Evolutionary conservation across 2,888 invertebrate genomes (phyloP).

Genomic region (Acrobasis suavella): DNA sequence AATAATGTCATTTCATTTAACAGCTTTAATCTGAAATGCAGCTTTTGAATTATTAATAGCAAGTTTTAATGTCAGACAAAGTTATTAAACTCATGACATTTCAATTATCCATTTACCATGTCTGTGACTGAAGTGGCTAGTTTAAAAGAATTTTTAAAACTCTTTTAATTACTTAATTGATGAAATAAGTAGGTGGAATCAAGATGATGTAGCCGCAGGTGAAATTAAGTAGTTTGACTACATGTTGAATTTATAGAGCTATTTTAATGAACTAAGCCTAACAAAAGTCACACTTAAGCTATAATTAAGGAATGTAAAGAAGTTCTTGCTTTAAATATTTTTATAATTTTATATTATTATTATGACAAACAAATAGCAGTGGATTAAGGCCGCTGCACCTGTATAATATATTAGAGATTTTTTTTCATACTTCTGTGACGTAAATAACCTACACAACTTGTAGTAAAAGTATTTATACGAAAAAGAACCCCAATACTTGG

Average conservation of each 20-base stretch:
- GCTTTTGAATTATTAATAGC: constrained; percentile 18
- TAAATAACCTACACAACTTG: no score
- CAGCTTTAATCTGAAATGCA: constrained; percentile 2
- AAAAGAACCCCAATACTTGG: no score
- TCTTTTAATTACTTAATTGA: constrained; percentile 20
- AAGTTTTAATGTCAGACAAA: constrained; percentile 19
- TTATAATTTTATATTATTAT: no score
- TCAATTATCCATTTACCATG: constrained; percentile 21
- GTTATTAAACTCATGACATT: constrained; percentile 22
- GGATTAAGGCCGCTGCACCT: no score
- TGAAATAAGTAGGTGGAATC: constrained; percentile 8
- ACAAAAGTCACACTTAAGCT: no score
- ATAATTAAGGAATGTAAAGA: no score
- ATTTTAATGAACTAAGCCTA: background rate
- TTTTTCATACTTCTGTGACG: no score
- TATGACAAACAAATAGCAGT: no score
- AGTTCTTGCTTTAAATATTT: no score
- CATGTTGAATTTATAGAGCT: background rate
- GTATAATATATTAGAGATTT: no score
- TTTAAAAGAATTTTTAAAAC: constrained; percentile 18
- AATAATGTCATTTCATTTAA: background rate
- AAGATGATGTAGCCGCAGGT: constrained; percentile 6
- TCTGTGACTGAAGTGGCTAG: constrained; percentile 20
- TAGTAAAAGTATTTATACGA: no score
- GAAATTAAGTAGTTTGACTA: background rate